Evolutionary conservation across 1,140 invertebrate genomes (phyloP).

Genomic region (Thaumatotibia leucotreta): DNA sequence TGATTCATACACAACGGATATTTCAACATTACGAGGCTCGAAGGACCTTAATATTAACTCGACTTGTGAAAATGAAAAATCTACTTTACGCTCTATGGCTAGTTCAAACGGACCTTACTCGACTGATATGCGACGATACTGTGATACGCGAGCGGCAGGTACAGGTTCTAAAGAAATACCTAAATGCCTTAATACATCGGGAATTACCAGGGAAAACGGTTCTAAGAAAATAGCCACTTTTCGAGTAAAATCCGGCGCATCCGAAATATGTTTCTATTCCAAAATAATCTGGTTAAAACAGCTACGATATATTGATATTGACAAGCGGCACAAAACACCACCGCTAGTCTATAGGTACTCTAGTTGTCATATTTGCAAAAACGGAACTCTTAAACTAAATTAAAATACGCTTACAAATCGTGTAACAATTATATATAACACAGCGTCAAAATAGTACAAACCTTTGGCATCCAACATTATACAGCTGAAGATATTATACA

Average conservation of each 20-base stretch:
- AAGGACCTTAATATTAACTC: not conserved
- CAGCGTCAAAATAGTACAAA: conserved; percentile 29
- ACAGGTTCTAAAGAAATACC: conserved; percentile 11
- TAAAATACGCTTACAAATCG: conserved; percentile 23
- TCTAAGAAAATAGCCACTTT: conserved; percentile 59
- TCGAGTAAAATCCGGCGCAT: conserved; percentile 36
- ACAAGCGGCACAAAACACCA: not conserved
- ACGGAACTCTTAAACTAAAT: conserved; percentile 20
- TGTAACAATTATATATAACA: conserved; percentile 22
- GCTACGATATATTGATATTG: conserved; percentile 3
- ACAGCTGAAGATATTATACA: conserved; percentile 14
- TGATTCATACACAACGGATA: not conserved
- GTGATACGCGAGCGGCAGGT: conserved; percentile 24
- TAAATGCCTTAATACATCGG: conserved; percentile 22
- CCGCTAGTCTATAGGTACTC: not conserved
- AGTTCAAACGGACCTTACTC: conserved; percentile 27
- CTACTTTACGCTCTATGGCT: conserved; percentile 24
- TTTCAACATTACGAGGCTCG: not conserved
- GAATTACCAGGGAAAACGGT: conserved; percentile 41
- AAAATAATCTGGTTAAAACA: conserved; percentile 65
- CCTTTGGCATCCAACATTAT: conserved; percentile 37
- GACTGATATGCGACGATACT: conserved; percentile 41
- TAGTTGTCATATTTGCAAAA: conserved; percentile 15
- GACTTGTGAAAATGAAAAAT: conserved; percentile 26
- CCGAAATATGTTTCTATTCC: conserved; percentile 28